These are phyloP conservation scores for Axinella damicornis DNA, from an alignment of 37 sponge, comb jelly and placozoan species.

Conservation along the genomic window DNA sequence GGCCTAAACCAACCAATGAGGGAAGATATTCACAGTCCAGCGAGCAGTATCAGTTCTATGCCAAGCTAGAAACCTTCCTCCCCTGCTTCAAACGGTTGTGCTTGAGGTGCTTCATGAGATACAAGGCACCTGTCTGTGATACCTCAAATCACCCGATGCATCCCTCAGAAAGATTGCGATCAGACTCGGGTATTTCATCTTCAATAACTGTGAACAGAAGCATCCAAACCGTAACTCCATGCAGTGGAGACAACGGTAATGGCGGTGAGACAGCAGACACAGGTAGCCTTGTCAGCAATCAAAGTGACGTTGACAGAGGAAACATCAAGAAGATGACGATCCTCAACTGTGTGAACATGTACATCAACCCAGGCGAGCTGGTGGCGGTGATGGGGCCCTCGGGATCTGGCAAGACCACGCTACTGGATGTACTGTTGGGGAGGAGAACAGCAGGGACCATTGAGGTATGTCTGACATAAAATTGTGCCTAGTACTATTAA, in stretches of 20 bases:
- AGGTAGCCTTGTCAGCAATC: background rate
- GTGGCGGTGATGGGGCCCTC: slow-evolving; percentile 90
- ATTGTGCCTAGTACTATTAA: background rate
- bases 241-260: background rate
- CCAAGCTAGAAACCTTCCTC: slow-evolving; percentile 4
- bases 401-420: slow-evolving; percentile 84
- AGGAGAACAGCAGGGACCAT: slow-evolving; percentile 32
- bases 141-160: background rate
- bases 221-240: background rate
- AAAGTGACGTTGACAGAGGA: background rate
- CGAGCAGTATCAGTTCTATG: background rate
- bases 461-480: slow-evolving; percentile 50
- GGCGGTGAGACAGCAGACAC: background rate
- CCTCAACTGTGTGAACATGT: slow-evolving; percentile 69
- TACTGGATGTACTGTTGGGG: slow-evolving; percentile 75
- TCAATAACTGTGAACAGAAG: background rate
- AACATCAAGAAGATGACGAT: slow-evolving; percentile 43
- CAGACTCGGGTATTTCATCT: slow-evolving; percentile 39
- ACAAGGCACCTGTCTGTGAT: background rate
- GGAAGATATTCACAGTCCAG: background rate
- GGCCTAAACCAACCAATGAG: background rate
- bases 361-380: slow-evolving; percentile 83
- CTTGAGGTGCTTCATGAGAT: background rate
- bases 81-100: slow-evolving; percentile 29
- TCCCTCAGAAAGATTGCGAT: background rate